Evolutionary conservation across 2,888 invertebrate species (phyloP).

Genomic region (Fabriciana adippe): DNA sequence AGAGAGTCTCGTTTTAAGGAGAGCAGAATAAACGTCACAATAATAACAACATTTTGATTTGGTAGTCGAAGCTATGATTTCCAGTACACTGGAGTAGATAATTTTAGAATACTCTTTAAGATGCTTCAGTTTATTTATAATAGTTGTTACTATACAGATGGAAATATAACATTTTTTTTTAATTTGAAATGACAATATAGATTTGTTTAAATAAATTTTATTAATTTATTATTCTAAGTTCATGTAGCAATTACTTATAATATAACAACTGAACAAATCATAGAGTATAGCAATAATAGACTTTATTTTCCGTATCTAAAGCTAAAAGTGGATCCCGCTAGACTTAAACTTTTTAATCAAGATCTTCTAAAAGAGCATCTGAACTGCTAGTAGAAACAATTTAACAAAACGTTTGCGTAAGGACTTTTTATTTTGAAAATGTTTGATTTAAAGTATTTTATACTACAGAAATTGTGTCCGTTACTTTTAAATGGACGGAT

Average conservation of each 20-base stretch:
- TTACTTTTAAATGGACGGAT: not conserved
- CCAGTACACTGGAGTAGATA: too few relatives aligned
- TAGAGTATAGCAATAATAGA: not conserved
- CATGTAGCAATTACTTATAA: not conserved
- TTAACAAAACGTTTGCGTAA: conserved; percentile 35
- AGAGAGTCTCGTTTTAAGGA: too few relatives aligned
- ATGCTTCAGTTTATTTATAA: too few relatives aligned
- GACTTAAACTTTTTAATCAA: conserved; percentile 50
- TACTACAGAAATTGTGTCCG: not conserved
- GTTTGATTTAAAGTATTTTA: conserved; percentile 25
- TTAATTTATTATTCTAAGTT: too few relatives aligned
- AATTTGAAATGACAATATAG: too few relatives aligned
- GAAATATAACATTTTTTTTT: too few relatives aligned
- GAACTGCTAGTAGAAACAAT: conserved; percentile 37
- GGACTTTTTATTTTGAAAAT: conserved; percentile 32
- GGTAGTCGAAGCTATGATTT: too few relatives aligned
- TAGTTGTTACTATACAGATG: too few relatives aligned
- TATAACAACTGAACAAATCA: not conserved
- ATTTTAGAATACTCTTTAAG: too few relatives aligned
- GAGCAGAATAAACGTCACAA: too few relatives aligned
- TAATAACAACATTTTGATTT: too few relatives aligned
- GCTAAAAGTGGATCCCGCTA: conserved; percentile 31
- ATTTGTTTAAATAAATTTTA: too few relatives aligned
- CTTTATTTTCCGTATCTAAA: conserved; percentile 32
- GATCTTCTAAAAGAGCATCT: conserved; percentile 40